These are phyloP conservation scores for cat (Felis catus) DNA, from an alignment of 2,113 vertebrate species.

Conservation along the genomic window DNA sequence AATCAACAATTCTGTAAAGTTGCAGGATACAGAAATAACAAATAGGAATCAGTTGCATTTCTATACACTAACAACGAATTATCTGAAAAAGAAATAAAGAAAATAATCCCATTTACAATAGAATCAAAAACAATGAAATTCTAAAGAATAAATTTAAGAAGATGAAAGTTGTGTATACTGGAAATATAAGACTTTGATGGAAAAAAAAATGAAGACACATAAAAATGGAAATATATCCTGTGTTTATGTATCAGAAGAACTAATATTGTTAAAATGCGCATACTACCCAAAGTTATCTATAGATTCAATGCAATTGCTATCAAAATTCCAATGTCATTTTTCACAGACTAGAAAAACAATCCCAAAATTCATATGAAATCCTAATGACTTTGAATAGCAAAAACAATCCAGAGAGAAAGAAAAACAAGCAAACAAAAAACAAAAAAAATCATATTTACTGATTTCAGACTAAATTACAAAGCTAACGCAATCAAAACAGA, in stretches of 20 bases:
- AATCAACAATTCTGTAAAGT: not conserved
- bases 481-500: not conserved
- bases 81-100: not conserved
- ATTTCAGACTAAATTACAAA: not conserved
- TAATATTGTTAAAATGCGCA: not conserved
- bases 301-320: not conserved
- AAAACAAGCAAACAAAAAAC: not conserved
- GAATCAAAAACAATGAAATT: not conserved
- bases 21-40: not conserved
- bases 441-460: not conserved
- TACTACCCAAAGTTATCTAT: not conserved
- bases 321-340: not conserved
- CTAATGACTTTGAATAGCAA: not conserved
- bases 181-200: not conserved
- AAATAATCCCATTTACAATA: not conserved
- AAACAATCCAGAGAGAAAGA: not conserved
- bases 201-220: not conserved
- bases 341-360: not conserved
- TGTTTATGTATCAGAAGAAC: not conserved
- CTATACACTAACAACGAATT: not conserved
- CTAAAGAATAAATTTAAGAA: not conserved
- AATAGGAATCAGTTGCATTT: not conserved
- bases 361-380: not conserved
- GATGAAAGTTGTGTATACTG: not conserved
- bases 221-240: not conserved